Evolutionary conservation across 1,140 invertebrate genomes (phyloP).

Genomic region (Acromyrmex heyeri): DNA sequence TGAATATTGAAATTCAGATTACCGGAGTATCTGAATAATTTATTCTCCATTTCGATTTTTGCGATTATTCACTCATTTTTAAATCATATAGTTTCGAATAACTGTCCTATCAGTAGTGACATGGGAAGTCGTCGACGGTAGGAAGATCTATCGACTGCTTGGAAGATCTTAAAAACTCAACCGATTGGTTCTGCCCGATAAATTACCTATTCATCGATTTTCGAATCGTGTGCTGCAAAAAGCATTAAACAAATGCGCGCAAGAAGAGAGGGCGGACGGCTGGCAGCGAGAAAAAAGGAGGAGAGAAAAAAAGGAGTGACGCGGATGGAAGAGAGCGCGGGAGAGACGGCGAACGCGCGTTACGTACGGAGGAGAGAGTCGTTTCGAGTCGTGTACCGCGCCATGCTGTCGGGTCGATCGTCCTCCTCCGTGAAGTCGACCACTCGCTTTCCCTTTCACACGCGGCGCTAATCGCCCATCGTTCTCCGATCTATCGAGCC

Average conservation of each 20-base stretch:
- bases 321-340: conserved; percentile 62
- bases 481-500: conserved; percentile 83
- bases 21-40: background rate
- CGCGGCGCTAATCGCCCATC: conserved; percentile 85
- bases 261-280: conserved; percentile 71
- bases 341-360: conserved; percentile 72
- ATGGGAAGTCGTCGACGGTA: too few species aligned
- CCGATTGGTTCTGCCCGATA: background rate
- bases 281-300: conserved; percentile 56
- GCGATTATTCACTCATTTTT: background rate
- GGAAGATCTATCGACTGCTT: background rate
- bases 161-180: background rate
- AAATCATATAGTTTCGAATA: background rate
- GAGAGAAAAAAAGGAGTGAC: conserved; percentile 69
- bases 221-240: conserved; percentile 5
- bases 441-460: conserved; percentile 86
- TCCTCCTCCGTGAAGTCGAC: conserved; percentile 83
- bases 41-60: background rate
- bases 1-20: background rate
- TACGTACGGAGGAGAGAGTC: conserved; percentile 80
- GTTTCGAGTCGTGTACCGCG: conserved; percentile 77
- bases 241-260: conserved; percentile 43
- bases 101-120: background rate
- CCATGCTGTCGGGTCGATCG: conserved; percentile 80
- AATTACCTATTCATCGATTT: conserved; percentile 33